Evolutionary conservation across 1,140 invertebrate genomes (phyloP), one percentile per base, ranked within the genome.

Genomic region (Eriosoma lanigerum): DNA sequence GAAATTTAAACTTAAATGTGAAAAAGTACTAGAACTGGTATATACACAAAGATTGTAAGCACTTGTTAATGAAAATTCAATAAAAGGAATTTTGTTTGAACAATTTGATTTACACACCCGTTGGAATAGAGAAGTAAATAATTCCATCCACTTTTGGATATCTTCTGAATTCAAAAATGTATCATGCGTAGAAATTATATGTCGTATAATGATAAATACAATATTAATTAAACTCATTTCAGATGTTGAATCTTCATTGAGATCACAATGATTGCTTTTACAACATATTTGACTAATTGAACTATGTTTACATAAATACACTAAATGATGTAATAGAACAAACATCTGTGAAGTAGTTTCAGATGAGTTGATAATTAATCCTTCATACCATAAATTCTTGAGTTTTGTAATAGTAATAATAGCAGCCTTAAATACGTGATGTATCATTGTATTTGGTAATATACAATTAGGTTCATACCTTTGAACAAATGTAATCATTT

Each of bases 31-130:
- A 29, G 56, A 60, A 12, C 10, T n/a, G 13, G 19, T 26, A 17
- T 24, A 12, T 46, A 78, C 60, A 60, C 75, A 78, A 60, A 78
- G 56, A n/a, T 78, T 78, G 21, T 78, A 78, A 46, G 56, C 75
- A 60, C 75, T 78, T 29, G 75, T 78, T 62, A 78, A 78, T 0
- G 75, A 78, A 78, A 78, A 78, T 78, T 78, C 75, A 60, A 60
- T 48, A 15, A 78, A 78, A 19, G 75, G 12, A 10, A 60, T 78
- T 78, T 78, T 78, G 0, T 78, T 78, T 78, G 24, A 62, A 8
- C 75, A 78, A 13, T 46, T 78, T 62, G 75, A 78, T 62, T 78
- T 62, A 48, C 17, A 19, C 13, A 78, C 75, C 26, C 44, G 32
- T n/a, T 46, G 0, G 21, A 60, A 78, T 5, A 78, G 1, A 44